Evolutionary conservation across 2,888 invertebrate species (phyloP).

Genomic region (Folsomia candida): DNA sequence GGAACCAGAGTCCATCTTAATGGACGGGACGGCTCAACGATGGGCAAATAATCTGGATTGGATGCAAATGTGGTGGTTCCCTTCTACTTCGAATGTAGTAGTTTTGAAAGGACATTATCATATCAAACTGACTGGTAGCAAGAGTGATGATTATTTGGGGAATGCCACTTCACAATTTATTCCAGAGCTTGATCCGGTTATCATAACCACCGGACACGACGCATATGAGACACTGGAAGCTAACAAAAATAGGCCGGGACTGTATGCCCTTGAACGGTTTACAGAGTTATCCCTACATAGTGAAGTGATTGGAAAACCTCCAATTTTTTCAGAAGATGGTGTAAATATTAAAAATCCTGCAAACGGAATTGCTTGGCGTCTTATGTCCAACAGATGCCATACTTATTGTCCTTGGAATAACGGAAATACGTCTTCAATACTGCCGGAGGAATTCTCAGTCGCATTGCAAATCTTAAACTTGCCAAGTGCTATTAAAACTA

Average conservation of each 20-base stretch:
- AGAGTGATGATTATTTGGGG: conserved; percentile 3
- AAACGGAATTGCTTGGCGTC: conserved; percentile 15
- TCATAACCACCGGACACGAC: background rate
- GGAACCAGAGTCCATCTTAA: conserved; percentile 15
- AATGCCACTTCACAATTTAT: conserved; percentile 14
- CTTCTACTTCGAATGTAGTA: conserved; percentile 17
- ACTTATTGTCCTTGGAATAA: conserved; percentile 29
- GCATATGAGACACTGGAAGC: conserved; percentile 13
- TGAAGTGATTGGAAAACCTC: conserved; percentile 19
- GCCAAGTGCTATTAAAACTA: background rate
- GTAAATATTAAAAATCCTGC: conserved; percentile 18
- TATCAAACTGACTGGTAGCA: too few species aligned
- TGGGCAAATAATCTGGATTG: conserved; percentile 11
- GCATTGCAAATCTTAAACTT: conserved; percentile 17
- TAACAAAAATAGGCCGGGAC: conserved; percentile 3
- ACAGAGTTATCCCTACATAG: conserved; percentile 14
- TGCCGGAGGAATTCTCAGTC: conserved; percentile 20
- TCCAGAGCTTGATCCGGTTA: background rate
- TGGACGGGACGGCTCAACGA: conserved; percentile 6
- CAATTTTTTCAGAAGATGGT: conserved; percentile 25
- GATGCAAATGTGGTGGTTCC: conserved; percentile 35
- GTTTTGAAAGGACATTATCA: conserved; percentile 17
- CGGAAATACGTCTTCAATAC: conserved; percentile 12
- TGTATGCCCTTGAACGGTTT: conserved; percentile 18
- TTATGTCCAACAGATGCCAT: conserved; percentile 14